Conservation (phyloP, 1,140 invertebrate species). For the Wiebesia pumilae region DNA sequence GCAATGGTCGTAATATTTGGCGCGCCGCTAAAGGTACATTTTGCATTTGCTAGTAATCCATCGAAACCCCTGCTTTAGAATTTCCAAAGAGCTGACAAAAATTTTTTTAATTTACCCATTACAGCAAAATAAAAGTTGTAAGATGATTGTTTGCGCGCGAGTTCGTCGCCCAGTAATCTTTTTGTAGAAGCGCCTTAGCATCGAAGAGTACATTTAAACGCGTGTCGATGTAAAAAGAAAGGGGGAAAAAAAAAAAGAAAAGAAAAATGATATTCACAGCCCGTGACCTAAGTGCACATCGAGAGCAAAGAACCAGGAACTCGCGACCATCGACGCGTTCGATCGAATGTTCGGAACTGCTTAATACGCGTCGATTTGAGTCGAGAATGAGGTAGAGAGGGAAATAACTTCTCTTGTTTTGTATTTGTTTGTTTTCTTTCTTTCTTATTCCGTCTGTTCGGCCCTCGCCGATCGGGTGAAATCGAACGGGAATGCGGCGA, state of each 20-base stretch:
- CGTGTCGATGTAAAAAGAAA: background rate
- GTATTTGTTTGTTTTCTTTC: background rate
- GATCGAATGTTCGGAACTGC: slow-evolving; percentile 6
- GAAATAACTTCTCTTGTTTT: background rate
- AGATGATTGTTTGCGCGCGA: background rate
- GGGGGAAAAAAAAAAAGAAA: too few relatives aligned
- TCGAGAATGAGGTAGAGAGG: background rate
- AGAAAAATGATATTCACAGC: background rate
- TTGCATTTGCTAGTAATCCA: too few relatives aligned
- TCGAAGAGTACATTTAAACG: background rate
- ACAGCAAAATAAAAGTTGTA: background rate
- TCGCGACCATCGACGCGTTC: background rate
- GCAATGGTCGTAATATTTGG: too few relatives aligned
- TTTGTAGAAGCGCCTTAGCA: background rate
- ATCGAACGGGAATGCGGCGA: slow-evolving; percentile 41
- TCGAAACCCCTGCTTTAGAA: too few relatives aligned
- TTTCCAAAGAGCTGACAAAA: background rate
- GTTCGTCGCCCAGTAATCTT: background rate
- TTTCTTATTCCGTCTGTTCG: background rate
- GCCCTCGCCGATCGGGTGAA: slow-evolving; percentile 22
- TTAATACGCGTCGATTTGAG: slow-evolving; percentile 25
- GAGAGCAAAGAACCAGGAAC: slow-evolving; percentile 8
- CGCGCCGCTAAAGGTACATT: too few relatives aligned
- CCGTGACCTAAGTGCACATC: background rate
- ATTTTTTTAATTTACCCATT: background rate